These are phyloP conservation scores for Entomobrya proxima DNA, from an alignment of 2,888 invertebrate species.

Conservation along the genomic window DNA sequence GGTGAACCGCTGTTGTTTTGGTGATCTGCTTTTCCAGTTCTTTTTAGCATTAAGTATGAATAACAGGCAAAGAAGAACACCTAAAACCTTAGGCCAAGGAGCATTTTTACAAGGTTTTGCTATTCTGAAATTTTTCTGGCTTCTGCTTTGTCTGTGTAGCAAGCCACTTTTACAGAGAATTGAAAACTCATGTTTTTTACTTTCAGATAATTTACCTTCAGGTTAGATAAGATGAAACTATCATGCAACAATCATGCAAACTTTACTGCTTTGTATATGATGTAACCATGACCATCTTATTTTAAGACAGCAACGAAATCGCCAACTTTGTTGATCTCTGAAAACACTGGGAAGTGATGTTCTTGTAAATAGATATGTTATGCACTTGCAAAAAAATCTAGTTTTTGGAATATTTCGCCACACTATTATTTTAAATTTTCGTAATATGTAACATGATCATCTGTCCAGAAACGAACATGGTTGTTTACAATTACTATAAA, in stretches of 20 bases:
- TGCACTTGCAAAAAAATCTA: too few relatives aligned
- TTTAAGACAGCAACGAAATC: too few relatives aligned
- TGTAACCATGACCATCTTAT: too few relatives aligned
- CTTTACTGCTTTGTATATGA: too few relatives aligned
- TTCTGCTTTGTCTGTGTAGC: too few relatives aligned
- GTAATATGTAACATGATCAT: too few relatives aligned
- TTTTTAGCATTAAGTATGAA: not conserved
- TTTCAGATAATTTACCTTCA: conserved; percentile 5
- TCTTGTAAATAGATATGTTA: too few relatives aligned
- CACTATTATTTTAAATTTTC: not conserved
- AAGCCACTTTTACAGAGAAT: too few relatives aligned
- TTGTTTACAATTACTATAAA: too few relatives aligned
- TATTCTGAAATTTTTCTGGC: not conserved
- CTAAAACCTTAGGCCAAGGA: not conserved
- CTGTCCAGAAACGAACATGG: too few relatives aligned
- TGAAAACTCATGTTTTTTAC: not conserved
- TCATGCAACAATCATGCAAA: too few relatives aligned
- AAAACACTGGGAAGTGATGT: not conserved
- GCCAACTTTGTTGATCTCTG: too few relatives aligned
- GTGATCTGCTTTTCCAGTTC: not conserved
- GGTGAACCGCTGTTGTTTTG: not conserved
- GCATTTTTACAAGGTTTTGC: not conserved
- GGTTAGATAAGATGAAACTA: not conserved
- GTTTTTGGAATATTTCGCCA: not conserved
- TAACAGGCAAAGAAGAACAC: not conserved